Percentiles rank a stretch among this genome's conserved stretches.
phyloP scores from a whole-genome alignment of 2,888 invertebrate genomes.

The Hydroisotoma schaefferi region DNA sequence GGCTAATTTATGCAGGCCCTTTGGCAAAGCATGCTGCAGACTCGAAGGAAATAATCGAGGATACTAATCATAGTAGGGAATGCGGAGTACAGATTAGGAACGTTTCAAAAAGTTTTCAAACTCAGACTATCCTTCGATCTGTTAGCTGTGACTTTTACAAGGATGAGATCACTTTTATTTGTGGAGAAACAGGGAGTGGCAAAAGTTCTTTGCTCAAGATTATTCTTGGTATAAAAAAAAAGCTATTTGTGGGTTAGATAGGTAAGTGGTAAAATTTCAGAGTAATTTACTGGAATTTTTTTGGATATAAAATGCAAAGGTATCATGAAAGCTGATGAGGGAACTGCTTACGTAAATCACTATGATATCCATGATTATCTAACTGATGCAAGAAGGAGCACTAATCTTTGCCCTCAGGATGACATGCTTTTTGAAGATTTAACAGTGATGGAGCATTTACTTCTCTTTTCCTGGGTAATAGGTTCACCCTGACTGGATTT shows the following conservation, averaged over 20 bases:
- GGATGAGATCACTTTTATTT: conserved; percentile 23
- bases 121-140: conserved; percentile 11
- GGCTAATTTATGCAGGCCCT: conserved; percentile 2
- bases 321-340: conserved; percentile 22
- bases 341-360: conserved; percentile 19
- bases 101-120: conserved; percentile 17
- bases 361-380: conserved; percentile 20
- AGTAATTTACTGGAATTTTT: not conserved
- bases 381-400: conserved; percentile 19
- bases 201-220: conserved; percentile 21
- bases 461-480: conserved; percentile 29
- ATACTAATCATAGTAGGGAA: conserved; percentile 9
- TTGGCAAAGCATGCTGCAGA: not conserved
- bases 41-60: conserved; percentile 15
- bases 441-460: conserved; percentile 26
- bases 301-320: conserved; percentile 3
- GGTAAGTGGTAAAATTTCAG: not conserved
- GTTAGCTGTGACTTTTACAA: conserved; percentile 25
- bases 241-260: not conserved
- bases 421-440: conserved; percentile 27
- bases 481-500: too few species aligned
- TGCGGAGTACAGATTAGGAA: conserved; percentile 23
- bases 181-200: conserved; percentile 19
- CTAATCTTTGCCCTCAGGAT: conserved; percentile 23
- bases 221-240: conserved; percentile 15